Conservation (phyloP, 2,113 vertebrate species). For the Hippocampus abdominalis region DNA sequence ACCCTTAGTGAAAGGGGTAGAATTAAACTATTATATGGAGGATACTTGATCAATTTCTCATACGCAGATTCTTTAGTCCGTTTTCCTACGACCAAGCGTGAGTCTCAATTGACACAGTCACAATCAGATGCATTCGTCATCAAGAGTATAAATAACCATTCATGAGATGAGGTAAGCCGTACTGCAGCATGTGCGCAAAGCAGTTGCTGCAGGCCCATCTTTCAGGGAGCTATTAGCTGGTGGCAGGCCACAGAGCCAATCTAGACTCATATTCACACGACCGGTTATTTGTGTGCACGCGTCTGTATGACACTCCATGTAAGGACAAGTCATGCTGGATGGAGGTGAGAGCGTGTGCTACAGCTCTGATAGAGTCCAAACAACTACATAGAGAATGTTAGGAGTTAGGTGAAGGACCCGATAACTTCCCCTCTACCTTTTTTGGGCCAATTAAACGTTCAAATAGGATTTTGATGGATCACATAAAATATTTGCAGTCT, state of each 20-base stretch:
- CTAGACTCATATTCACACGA: constrained; percentile 15
- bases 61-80: background rate
- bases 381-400: background rate
- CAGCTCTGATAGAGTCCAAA: background rate
- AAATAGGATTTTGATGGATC: too few relatives aligned
- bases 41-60: background rate
- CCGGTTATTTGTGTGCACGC: constrained; percentile 27
- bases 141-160: constrained; percentile 14
- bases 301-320: constrained; percentile 43
- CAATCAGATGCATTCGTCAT: background rate
- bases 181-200: constrained; percentile 17
- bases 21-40: background rate
- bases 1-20: background rate
- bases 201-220: constrained; percentile 32
- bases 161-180: constrained; percentile 21
- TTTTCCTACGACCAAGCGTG: too few relatives aligned
- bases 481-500: background rate
- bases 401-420: too few relatives aligned
- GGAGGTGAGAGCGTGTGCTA: background rate
- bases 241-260: constrained; percentile 26
- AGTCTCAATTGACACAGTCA: background rate
- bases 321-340: constrained; percentile 40
- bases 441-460: too few relatives aligned
- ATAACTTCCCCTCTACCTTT: too few relatives aligned
- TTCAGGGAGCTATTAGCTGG: constrained; percentile 33